Conservation (phyloP, 92 coral and sea anemone genomes). For the Epizoanthus ramosus region DNA sequence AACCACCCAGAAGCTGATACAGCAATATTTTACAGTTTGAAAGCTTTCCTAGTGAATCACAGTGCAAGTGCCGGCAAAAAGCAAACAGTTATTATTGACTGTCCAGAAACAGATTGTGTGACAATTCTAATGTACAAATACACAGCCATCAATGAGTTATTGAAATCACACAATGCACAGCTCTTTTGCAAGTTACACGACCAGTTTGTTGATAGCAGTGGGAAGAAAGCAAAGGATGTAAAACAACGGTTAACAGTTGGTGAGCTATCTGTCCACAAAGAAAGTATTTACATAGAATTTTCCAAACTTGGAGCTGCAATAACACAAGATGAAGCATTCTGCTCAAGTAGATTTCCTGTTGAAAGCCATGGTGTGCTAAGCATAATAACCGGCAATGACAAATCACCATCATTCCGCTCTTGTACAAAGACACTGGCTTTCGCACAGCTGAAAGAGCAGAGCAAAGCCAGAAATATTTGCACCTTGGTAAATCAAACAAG, state of each 20-base stretch:
- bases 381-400: slow-evolving; percentile 2
- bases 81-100: slow-evolving; percentile 20
- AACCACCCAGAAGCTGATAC: slow-evolving; percentile 42
- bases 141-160: background rate
- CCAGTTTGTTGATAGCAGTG: slow-evolving; percentile 6
- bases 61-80: background rate
- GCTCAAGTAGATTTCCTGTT: too few relatives aligned
- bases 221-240: slow-evolving; percentile 26
- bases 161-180: background rate
- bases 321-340: too few relatives aligned
- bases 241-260: background rate
- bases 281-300: too few relatives aligned
- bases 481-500: too few relatives aligned
- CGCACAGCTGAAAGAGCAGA: background rate
- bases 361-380: background rate
- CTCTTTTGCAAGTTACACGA: slow-evolving; percentile 31
- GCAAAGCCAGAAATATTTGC: too few relatives aligned
- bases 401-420: slow-evolving; percentile 32
- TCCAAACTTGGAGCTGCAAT: too few relatives aligned
- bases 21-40: slow-evolving; percentile 13
- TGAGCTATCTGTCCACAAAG: slow-evolving; percentile 11
- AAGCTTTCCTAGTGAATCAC: background rate
- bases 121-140: slow-evolving; percentile 19
- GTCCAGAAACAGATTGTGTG: slow-evolving; percentile 39
- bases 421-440: slow-evolving; percentile 32